Evolutionary conservation across 2,113 vertebrate species (phyloP).

Genomic region (Aspiorhynchus laticeps): DNA sequence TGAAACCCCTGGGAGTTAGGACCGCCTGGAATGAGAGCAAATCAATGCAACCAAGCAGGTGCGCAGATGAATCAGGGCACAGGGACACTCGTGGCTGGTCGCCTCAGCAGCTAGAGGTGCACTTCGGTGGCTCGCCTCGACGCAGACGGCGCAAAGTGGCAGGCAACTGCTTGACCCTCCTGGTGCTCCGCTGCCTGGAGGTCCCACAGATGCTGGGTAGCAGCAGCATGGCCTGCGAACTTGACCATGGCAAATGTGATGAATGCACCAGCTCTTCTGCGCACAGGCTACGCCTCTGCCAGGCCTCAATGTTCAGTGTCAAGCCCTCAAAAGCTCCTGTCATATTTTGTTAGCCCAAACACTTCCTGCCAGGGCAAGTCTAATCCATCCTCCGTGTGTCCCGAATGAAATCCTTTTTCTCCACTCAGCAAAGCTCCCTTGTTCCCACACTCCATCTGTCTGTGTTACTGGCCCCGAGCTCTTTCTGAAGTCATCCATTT

Average conservation of each 20-base stretch:
- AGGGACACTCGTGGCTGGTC: constrained; percentile 62
- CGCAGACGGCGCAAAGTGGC: constrained; percentile 64
- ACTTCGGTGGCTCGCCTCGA: constrained; percentile 64
- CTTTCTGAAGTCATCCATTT: constrained; percentile 75
- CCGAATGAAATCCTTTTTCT: constrained; percentile 56
- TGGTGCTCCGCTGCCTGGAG: constrained; percentile 69
- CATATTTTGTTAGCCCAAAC: constrained; percentile 72
- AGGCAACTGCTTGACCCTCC: constrained; percentile 72
- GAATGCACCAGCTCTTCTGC: constrained; percentile 62
- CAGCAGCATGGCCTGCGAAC: constrained; percentile 49
- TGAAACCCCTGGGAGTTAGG: constrained; percentile 66
- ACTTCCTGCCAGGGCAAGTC: constrained; percentile 65
- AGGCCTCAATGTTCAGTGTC: constrained; percentile 66
- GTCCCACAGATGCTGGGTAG: constrained; percentile 69
- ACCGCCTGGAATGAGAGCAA: constrained; percentile 71
- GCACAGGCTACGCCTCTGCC: constrained; percentile 56
- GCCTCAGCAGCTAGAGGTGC: constrained; percentile 65
- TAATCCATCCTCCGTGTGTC: constrained; percentile 63
- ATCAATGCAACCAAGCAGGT: constrained; percentile 75
- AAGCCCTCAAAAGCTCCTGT: constrained; percentile 70
- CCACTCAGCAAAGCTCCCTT: constrained; percentile 57
- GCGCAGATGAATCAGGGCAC: constrained; percentile 70
- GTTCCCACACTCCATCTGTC: constrained; percentile 68
- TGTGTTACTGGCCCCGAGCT: constrained; percentile 67
- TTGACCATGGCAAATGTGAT: constrained; percentile 67